A percentile compares a stretch with the other conserved stretches of the same genome.
Evolutionary conservation across 2,888 invertebrate species (phyloP).

Genomic region (Ophion costatus): DNA sequence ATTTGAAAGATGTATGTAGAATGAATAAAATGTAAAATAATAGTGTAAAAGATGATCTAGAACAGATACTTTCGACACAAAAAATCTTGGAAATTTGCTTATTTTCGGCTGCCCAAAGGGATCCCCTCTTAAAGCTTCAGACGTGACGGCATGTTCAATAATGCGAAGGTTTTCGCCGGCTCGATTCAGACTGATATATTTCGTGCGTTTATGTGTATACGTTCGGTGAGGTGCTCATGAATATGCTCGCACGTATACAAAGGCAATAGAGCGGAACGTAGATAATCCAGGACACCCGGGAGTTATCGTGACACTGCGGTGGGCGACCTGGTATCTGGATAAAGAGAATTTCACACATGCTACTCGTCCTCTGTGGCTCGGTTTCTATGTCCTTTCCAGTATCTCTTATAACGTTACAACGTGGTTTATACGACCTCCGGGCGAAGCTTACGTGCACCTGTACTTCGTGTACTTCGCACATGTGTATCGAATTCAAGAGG

Average conservation of each 20-base stretch:
- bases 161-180: background rate
- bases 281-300: conserved; percentile 45
- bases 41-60: too few species aligned
- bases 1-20: too few species aligned
- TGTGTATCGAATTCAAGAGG: too few species aligned
- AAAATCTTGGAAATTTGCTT: too few species aligned
- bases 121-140: background rate
- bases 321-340: conserved; percentile 40
- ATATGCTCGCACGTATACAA: conserved; percentile 22
- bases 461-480: too few species aligned
- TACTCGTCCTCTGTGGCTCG: conserved; percentile 4
- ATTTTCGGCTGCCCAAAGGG: too few species aligned
- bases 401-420: conserved; percentile 40
- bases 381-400: conserved; percentile 26
- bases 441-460: too few species aligned
- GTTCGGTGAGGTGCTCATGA: background rate
- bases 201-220: conserved; percentile 3
- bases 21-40: too few species aligned
- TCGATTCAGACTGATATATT: background rate
- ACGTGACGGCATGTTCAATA: background rate
- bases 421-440: too few species aligned
- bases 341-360: conserved; percentile 56
- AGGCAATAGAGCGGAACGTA: conserved; percentile 44
- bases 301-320: conserved; percentile 48
- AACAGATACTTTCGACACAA: too few species aligned